A percentile compares a stretch with the other conserved stretches of the same genome.
These are phyloP conservation scores for Ptilonorhynchus violaceus DNA, from an alignment of 2,113 vertebrate genomes.

Conservation along the genomic window DNA sequence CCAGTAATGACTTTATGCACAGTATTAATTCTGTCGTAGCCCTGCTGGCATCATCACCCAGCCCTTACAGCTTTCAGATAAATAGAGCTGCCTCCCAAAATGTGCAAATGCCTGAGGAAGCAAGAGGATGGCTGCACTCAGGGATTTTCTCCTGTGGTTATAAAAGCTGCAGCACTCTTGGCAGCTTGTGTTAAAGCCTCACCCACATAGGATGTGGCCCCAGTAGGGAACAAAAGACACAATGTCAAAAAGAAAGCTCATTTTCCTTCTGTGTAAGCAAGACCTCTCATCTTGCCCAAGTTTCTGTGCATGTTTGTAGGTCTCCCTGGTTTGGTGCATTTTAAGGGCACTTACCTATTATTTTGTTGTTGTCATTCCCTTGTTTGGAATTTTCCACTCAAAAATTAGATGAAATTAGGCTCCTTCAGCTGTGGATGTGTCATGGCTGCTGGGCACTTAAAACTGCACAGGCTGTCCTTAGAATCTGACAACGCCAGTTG, in stretches of 20 bases:
- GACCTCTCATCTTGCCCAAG: background rate
- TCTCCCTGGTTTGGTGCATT: background rate
- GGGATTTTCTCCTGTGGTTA: background rate
- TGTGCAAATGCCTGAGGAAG: background rate
- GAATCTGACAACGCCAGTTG: background rate
- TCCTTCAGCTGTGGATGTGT: background rate
- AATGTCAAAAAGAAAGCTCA: background rate
- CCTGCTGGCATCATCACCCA: background rate
- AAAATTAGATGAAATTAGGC: background rate
- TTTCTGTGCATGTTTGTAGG: background rate
- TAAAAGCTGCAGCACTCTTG: background rate
- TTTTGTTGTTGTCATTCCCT: background rate
- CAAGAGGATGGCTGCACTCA: background rate
- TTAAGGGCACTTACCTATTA: background rate
- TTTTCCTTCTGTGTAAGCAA: background rate
- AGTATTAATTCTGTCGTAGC: background rate
- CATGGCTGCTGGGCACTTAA: background rate
- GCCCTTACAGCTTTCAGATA: background rate
- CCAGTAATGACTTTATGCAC: background rate
- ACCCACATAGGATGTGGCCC: rapidly evolving
- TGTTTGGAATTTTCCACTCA: background rate
- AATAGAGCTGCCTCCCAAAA: background rate
- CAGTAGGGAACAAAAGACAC: background rate
- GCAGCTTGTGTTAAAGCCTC: background rate
- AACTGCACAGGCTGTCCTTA: background rate